Conservation (phyloP, 2,797 vertebrate genomes). For the Chiloscyllium punctatum region DNA sequence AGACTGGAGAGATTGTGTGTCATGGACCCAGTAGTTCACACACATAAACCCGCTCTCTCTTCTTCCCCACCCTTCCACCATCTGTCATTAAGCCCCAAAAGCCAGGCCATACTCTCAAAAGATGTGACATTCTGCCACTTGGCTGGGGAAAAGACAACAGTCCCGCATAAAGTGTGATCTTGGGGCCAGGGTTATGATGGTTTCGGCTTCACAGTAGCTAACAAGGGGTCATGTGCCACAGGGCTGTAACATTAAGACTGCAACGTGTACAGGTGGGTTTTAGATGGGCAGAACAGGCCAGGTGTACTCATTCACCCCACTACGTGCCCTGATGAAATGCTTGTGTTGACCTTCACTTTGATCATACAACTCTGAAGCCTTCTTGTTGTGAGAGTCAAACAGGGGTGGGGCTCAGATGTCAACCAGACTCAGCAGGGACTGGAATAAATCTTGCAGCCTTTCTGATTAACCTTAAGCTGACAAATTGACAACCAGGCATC, state of each 20-base stretch:
- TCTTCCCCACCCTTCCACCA: background rate
- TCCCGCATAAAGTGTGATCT: too few species aligned
- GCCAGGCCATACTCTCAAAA: background rate
- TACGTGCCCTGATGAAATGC: background rate
- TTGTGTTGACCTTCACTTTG: background rate
- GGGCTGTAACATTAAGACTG: too few species aligned
- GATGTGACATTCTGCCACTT: too few species aligned
- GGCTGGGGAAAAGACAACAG: too few species aligned
- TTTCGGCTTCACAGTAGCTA: background rate
- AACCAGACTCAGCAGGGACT: too few species aligned
- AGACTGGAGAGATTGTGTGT: background rate
- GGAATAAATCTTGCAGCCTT: too few species aligned
- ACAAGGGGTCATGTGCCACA: too few species aligned
- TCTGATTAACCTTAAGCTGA: too few species aligned
- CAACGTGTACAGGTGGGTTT: too few species aligned
- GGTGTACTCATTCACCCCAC: too few species aligned
- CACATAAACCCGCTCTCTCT: background rate
- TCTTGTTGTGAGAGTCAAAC: background rate
- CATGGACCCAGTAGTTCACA: background rate
- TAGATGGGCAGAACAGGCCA: background rate
- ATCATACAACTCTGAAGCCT: background rate
- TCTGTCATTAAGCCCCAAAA: background rate
- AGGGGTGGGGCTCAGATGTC: background rate
- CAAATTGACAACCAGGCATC: too few species aligned
- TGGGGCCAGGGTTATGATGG: background rate